Base-by-base conservation (phyloP, 35 echinoderm and acorn worm genomes). In the Strongylocentrotus purpuratus region DNA sequence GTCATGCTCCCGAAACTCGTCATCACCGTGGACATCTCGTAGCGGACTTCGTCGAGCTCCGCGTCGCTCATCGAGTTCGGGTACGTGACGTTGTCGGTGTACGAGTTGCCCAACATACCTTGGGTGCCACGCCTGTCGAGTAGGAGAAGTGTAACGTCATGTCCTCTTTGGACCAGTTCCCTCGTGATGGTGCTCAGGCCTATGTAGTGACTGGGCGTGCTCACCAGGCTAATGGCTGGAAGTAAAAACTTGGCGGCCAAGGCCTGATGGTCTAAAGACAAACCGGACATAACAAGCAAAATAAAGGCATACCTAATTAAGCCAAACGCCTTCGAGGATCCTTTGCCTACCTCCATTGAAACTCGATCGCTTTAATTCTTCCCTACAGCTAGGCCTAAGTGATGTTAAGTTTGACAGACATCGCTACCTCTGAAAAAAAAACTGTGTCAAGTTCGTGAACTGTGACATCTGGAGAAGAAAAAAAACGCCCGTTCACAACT, bases 141-240 rank as follows among this genome's bases (percentile, higher is more conserved):
- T 17, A 55, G 50, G 70, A 96, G 92, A 0, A 96, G 32, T 20
- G 95, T 96, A 61, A 96, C 95, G 52, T 96, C 88, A 32, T 96
- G 90, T 60, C 95, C 95, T 45, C 86, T 65, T 10, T 70, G 25
- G 5, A 93, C 65, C 33, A 96, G 90, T 28, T 59, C 95, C 95
- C 90, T 92, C 17, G 90, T 46, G 71, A 96, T 11, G 17, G 95
- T 86, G 5, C 48, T 46, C 4, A 96, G 33, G 31, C 91, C 55
- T 28, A 46, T 93, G 59, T 71, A n/a, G 61, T 96, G 95, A 93
- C 95, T 96, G 13, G 61, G 90, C 22, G 95, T 96, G 13, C 85
- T 88, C 25, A 93, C 85, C 47, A 32, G 32, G 85, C 95, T 94
- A 11, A 86, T 96, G 0, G 87, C 47, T 46, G 92, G 95, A 5